Conservation (phyloP, 1,140 invertebrate genomes). For the Drosophila albomicans region DNA sequence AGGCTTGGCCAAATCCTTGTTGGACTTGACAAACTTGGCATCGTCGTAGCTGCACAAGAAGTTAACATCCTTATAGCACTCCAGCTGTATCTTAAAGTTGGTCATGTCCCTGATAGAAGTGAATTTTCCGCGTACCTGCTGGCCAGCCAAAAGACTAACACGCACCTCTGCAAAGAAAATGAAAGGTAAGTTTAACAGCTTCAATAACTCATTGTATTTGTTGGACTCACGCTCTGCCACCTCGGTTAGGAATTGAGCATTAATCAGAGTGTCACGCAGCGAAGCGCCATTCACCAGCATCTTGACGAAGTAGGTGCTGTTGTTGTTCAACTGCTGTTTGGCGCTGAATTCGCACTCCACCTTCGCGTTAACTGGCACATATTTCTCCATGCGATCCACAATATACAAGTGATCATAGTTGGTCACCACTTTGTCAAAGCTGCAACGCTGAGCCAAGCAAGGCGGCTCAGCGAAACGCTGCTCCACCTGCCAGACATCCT, state of each 20-base stretch:
- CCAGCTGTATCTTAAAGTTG: constrained; percentile 76
- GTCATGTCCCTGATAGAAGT: constrained; percentile 73
- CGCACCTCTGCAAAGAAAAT: constrained; percentile 55
- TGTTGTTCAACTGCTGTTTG: constrained; percentile 40
- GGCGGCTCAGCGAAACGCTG: constrained; percentile 88
- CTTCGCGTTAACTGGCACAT: constrained; percentile 67
- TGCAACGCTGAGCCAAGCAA: constrained; percentile 89
- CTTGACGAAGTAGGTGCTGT: constrained; percentile 60
- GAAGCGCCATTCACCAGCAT: constrained; percentile 69
- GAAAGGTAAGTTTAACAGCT: neutral
- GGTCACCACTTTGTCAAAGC: constrained; percentile 87
- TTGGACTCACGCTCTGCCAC: constrained; percentile 59
- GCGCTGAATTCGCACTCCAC: constrained; percentile 71
- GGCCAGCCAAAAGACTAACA: constrained; percentile 70
- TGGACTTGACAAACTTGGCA: constrained; percentile 77
- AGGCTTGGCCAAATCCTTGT: constrained; percentile 66
- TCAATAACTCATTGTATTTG: neutral
- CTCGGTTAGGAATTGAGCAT: constrained; percentile 65
- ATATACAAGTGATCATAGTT: constrained; percentile 85
- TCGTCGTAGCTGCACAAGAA: constrained; percentile 79
- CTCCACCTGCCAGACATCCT: constrained; percentile 89
- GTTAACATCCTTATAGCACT: constrained; percentile 64
- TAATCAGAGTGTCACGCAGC: constrained; percentile 61
- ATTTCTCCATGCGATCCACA: constrained; percentile 87
- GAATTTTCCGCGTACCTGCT: constrained; percentile 77